A percentile compares a stretch with the other conserved stretches of the same genome.
Evolutionary conservation across 1,140 invertebrate species (phyloP).

Genomic region (Luehdorfia chinensis): DNA sequence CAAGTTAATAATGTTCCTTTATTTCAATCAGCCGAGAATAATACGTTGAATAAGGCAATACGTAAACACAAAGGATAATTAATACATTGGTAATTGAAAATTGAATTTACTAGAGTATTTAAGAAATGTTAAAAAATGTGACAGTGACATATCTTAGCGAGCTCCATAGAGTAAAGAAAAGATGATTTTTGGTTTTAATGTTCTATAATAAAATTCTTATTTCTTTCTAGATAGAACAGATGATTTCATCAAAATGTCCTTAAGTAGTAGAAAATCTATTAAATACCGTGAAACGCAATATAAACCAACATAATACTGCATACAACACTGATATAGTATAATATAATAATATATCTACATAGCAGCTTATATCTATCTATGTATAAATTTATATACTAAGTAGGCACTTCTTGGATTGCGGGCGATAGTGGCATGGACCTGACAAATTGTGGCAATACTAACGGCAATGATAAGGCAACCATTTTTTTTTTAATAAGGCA

Average conservation of each 20-base stretch:
- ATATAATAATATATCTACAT: slow-evolving; percentile 32
- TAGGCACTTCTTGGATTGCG: slow-evolving; percentile 67
- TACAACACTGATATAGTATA: slow-evolving; percentile 20
- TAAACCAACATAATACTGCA: slow-evolving; percentile 35
- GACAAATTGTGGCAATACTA: slow-evolving; percentile 7
- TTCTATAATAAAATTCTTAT: too few relatives aligned
- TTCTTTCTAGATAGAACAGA: slow-evolving; percentile 26
- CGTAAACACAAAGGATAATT: too few relatives aligned
- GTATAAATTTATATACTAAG: slow-evolving; percentile 53
- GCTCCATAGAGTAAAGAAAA: too few relatives aligned
- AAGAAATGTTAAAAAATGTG: too few relatives aligned
- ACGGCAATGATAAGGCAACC: background rate
- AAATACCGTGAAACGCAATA: slow-evolving; percentile 18
- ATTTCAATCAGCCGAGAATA: too few relatives aligned
- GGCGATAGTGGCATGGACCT: slow-evolving; percentile 18
- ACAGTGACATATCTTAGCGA: too few relatives aligned
- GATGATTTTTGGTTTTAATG: too few relatives aligned
- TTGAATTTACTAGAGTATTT: too few relatives aligned
- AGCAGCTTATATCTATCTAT: slow-evolving; percentile 31
- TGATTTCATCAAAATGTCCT: slow-evolving; percentile 25
- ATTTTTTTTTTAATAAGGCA: slow-evolving; percentile 5
- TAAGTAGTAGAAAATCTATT: slow-evolving; percentile 12
- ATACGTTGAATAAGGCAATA: too few relatives aligned
- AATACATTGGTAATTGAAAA: too few relatives aligned
- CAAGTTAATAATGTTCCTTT: too few relatives aligned